phyloP scores from a whole-genome alignment of 2,888 invertebrate genomes.

The Octonoba sinensis region DNA sequence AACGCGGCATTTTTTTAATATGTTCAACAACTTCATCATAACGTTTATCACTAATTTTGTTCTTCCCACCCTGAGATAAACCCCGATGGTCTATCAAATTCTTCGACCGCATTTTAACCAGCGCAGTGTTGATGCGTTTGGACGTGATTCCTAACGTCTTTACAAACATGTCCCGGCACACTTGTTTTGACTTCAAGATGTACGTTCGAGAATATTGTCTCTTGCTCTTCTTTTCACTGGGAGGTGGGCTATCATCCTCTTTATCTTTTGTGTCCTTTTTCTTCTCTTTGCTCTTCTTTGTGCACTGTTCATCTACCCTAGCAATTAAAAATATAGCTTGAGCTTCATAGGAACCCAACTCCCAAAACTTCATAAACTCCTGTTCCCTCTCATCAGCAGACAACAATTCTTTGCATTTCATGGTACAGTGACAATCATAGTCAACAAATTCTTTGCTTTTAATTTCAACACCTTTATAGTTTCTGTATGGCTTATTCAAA shows the following conservation, averaged over 20 bases:
- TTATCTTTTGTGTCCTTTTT: constrained; percentile 48
- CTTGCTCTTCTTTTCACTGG: constrained; percentile 39
- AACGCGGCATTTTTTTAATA: constrained; percentile 58
- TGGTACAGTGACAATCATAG: constrained; percentile 50
- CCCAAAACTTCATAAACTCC: constrained; percentile 58
- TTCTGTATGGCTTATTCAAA: constrained; percentile 53
- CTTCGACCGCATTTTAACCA: constrained; percentile 55
- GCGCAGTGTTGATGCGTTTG: constrained; percentile 53
- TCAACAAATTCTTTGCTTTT: constrained; percentile 57
- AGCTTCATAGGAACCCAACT: constrained; percentile 56
- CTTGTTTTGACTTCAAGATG: constrained; percentile 55
- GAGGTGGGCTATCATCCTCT: constrained; percentile 8
- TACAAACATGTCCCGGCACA: constrained; percentile 54
- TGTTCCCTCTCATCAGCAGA: constrained; percentile 41
- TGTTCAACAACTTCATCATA: constrained; percentile 58
- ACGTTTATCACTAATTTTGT: constrained; percentile 50
- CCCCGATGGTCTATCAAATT: constrained; percentile 51
- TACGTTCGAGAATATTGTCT: constrained; percentile 53
- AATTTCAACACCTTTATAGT: constrained; percentile 54
- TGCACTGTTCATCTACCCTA: constrained; percentile 53
- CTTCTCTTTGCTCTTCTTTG: constrained; percentile 48
- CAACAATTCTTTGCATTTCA: constrained; percentile 49
- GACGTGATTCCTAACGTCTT: constrained; percentile 55
- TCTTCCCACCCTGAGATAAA: constrained; percentile 55
- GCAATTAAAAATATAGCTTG: constrained; percentile 56